Evolutionary conservation across 2,797 vertebrate genomes (phyloP), one percentile per base, ranked within the genome.

Genomic region (Falco cherrug): DNA sequence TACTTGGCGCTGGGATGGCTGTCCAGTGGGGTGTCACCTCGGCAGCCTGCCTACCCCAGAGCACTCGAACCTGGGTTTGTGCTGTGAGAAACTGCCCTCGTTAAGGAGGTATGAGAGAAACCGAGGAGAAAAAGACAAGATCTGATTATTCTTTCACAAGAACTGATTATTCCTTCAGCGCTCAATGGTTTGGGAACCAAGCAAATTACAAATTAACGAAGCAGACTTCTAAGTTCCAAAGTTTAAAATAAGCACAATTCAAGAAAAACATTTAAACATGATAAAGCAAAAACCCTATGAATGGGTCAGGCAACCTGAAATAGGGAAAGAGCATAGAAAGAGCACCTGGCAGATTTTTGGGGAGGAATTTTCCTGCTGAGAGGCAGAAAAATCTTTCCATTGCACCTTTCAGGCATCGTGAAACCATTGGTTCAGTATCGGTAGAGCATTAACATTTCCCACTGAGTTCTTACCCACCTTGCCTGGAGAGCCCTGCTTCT

Each of bases 1-100:
- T 4, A 7, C n/a, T 17, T n/a, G 48, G 6, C 43, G 41, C 59
- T 35, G 43, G 28, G 33, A 43, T 1, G 2, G 48, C 24, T 67
- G 39, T 37, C 17, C 31, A 14, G 22, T 13, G 59, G 18, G 43
- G 8, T 50, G 60, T 61, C 47, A 26, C 9, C 51, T 65, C 50
- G 1, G 1, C 50, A 57, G 63, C 19, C 61, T 26, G 63, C n/a
- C 54, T 14, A 19, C 18, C 31, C 54, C 1, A 0, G 24, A 68
- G 35, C 35, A 45, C 9, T 31, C 3, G 0, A 25, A 37, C 31
- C 67, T 37, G 21, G 54, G 31, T 22, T 63, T 29, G 19, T 37
- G 31, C 63, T 81, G 31, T 17, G 14, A 69, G 63, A 48, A 81
- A 33, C 4, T 29, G 21, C 22, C 33, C 75, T 37, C 5, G 0